Conservation (phyloP, 2,113 vertebrate genomes). For the Centropus unirufus region DNA sequence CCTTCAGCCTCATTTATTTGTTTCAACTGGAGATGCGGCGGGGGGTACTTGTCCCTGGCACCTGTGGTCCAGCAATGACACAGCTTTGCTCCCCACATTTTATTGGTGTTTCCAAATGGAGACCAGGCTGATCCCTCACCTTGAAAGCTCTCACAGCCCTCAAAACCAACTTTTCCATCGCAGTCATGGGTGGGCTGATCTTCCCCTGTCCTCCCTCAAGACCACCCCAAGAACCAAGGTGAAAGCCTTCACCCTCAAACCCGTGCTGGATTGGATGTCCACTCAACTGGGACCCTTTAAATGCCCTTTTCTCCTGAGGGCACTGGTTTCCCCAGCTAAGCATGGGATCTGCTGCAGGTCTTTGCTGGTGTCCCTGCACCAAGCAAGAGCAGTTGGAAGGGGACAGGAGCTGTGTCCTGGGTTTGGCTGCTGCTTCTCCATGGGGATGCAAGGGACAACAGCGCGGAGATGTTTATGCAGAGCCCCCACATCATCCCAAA, state of each 20-base stretch:
- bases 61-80: rapidly evolving
- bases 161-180: background rate
- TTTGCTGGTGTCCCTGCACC: background rate
- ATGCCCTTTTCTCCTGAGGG: background rate
- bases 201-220: rapidly evolving
- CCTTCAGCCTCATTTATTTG: background rate
- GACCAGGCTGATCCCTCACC: background rate
- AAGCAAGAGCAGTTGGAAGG: background rate
- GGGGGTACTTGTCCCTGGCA: background rate
- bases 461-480: background rate
- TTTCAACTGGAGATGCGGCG: background rate
- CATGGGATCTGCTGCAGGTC: background rate
- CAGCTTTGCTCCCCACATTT: background rate
- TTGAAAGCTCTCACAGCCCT: background rate
- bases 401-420: background rate
- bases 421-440: background rate
- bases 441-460: background rate
- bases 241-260: background rate
- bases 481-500: background rate
- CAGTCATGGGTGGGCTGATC: background rate
- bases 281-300: background rate
- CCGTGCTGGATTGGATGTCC: rapidly evolving
- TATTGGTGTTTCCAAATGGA: background rate
- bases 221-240: background rate
- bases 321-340: rapidly evolving